Percentiles rank a stretch among this genome's conserved stretches.
Conservation (phyloP, 2,888 invertebrate species). For the Melieria omissa region DNA sequence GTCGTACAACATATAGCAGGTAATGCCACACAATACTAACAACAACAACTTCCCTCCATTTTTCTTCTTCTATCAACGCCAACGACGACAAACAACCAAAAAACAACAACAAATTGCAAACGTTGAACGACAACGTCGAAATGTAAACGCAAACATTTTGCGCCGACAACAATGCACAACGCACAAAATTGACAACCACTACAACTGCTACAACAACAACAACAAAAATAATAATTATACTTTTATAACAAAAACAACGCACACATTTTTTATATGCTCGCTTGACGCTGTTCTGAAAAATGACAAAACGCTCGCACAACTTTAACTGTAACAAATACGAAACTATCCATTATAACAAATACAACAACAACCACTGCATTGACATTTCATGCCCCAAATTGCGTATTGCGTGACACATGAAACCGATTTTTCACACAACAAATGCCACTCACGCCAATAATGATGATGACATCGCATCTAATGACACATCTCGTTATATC, state of each 20-base stretch:
- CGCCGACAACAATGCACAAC: slow-evolving; percentile 2
- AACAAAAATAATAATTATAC: too few relatives aligned
- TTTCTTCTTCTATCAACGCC: slow-evolving; percentile 22
- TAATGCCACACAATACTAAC: slow-evolving; percentile 49
- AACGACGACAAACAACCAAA: neutral
- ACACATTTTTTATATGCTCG: too few relatives aligned
- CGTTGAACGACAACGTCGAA: too few relatives aligned
- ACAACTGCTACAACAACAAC: slow-evolving; percentile 26
- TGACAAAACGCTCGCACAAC: too few relatives aligned
- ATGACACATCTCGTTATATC: slow-evolving; percentile 65
- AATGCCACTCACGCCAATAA: slow-evolving; percentile 52
- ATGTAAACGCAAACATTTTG: too few relatives aligned
- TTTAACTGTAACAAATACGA: slow-evolving; percentile 23
- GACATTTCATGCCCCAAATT: too few relatives aligned
- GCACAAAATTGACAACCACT: slow-evolving; percentile 16
- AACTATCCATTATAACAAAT: slow-evolving; percentile 9
- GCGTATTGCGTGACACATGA: slow-evolving; percentile 46
- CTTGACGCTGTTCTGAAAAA: too few relatives aligned
- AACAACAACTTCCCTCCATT: slow-evolving; percentile 59
- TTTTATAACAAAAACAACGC: too few relatives aligned
- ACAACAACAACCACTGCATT: slow-evolving; percentile 38
- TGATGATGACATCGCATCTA: slow-evolving; percentile 66
- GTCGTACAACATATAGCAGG: slow-evolving; percentile 47
- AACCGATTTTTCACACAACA: slow-evolving; percentile 43
- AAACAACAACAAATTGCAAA: slow-evolving; percentile 4